A percentile compares a stretch with the other conserved stretches of the same genome.
These are phyloP conservation scores for Megalurothrips usitatus DNA, from an alignment of 2,888 invertebrate genomes.

Conservation along the genomic window DNA sequence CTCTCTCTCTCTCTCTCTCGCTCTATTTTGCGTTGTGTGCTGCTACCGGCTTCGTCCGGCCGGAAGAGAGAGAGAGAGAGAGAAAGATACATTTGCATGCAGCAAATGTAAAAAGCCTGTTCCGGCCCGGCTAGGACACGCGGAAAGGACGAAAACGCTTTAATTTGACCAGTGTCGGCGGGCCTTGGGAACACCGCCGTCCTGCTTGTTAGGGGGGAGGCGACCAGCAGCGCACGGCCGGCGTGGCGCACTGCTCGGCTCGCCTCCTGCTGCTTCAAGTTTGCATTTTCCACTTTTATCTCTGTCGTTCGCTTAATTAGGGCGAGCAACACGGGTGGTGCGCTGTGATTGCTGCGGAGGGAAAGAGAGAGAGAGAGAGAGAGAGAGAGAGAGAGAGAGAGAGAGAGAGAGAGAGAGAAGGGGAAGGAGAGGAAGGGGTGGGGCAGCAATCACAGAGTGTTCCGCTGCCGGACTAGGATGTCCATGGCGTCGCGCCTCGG, in stretches of 20 bases:
- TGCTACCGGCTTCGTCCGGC: too few relatives aligned
- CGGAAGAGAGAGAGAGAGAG: too few relatives aligned
- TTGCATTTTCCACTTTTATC: not conserved
- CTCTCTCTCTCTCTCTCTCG: too few relatives aligned
- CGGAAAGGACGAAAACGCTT: not conserved
- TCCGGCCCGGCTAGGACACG: not conserved
- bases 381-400: slow-evolving; percentile 1
- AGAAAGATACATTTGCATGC: not conserved
- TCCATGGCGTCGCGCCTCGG: too few relatives aligned
- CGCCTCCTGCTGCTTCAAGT: not conserved
- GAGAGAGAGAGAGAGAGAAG: not conserved
- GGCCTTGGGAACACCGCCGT: too few relatives aligned
- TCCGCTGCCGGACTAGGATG: too few relatives aligned
- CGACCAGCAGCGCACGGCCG: not conserved
- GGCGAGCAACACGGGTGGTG: not conserved
- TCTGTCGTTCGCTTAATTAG: slow-evolving; percentile 6
- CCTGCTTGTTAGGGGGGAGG: not conserved
- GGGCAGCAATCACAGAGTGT: not conserved
- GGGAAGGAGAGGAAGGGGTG: not conserved
- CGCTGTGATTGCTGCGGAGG: not conserved
- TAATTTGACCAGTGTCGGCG: slow-evolving; percentile 1
- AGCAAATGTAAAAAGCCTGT: slow-evolving; percentile 4
- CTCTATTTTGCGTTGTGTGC: too few relatives aligned
- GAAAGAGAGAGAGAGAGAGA: not conserved
- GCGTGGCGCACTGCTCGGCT: not conserved